These are phyloP conservation scores for Myotis planiceps DNA, from an alignment of 2,797 vertebrate species.

Conservation along the genomic window DNA sequence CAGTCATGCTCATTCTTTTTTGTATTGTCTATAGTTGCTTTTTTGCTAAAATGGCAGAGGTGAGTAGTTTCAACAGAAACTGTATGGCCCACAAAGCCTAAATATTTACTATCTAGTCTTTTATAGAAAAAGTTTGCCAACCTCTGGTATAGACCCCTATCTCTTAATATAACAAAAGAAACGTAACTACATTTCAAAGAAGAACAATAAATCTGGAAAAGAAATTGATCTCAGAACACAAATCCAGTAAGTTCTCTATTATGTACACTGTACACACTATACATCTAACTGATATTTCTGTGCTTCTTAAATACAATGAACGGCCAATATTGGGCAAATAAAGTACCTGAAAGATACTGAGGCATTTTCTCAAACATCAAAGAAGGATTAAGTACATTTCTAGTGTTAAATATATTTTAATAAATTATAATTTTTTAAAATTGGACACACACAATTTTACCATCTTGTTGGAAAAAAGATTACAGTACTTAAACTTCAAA, in stretches of 20 bases:
- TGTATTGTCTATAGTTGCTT: neutral
- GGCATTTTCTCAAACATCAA: constrained; percentile 38
- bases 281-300: constrained; percentile 1
- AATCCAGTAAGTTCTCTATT: constrained; percentile 40
- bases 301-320: constrained; percentile 43
- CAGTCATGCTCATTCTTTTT: neutral
- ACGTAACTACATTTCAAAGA: constrained; percentile 39
- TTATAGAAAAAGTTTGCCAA: neutral
- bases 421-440: constrained; percentile 40
- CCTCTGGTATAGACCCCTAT: neutral
- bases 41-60: constrained; percentile 31
- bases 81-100: neutral
- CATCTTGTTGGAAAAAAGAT: constrained; percentile 25
- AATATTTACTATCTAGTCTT: constrained; percentile 47
- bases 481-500: constrained; percentile 24
- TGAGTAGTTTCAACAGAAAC: constrained; percentile 10
- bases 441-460: neutral
- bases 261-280: neutral
- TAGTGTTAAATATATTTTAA: constrained; percentile 43
- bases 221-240: constrained; percentile 32
- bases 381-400: constrained; percentile 46
- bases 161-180: constrained; percentile 22
- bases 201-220: constrained; percentile 24
- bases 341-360: constrained; percentile 3
- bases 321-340: neutral